phyloP scores from a whole-genome alignment of 1,140 invertebrate species.

The Neodiprion pinetum region DNA sequence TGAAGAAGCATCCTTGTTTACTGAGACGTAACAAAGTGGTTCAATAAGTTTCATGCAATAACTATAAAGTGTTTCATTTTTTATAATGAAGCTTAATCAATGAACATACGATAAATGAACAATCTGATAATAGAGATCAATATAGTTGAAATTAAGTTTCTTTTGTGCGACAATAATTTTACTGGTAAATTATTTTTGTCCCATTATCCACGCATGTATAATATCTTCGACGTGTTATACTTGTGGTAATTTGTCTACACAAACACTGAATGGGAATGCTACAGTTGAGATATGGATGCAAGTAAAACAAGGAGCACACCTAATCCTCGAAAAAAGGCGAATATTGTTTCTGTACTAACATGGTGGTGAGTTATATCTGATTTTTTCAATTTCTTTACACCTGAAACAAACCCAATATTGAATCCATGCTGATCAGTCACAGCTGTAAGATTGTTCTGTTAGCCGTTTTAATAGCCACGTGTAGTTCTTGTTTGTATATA shows the following conservation, averaged over 20 bases:
- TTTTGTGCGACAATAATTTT: no score
- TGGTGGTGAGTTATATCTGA: conserved; percentile 44
- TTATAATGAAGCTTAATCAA: no score
- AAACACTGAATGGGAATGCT: neutral
- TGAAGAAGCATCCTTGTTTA: no score
- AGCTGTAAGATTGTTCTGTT: neutral
- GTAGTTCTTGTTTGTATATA: neutral
- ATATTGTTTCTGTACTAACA: conserved; percentile 38
- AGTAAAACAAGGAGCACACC: conserved; percentile 34
- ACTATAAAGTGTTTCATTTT: no score
- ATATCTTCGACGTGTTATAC: no score
- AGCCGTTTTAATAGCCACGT: neutral
- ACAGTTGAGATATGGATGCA: conserved; percentile 37
- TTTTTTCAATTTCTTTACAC: conserved; percentile 1
- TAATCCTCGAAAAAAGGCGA: conserved; percentile 46
- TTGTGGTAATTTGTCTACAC: neutral
- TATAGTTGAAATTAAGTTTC: no score
- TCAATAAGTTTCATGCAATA: no score
- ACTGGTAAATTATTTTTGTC: no score
- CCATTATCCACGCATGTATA: no score
- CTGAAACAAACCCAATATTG: conserved; percentile 1
- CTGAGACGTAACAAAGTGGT: no score
- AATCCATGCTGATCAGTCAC: conserved; percentile 7
- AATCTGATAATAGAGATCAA: no score
- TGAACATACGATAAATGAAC: no score